A percentile compares a stretch with the other conserved stretches of the same genome.
Evolutionary conservation across 2,113 vertebrate genomes (phyloP).

Genomic region (Arothron firmamentum): DNA sequence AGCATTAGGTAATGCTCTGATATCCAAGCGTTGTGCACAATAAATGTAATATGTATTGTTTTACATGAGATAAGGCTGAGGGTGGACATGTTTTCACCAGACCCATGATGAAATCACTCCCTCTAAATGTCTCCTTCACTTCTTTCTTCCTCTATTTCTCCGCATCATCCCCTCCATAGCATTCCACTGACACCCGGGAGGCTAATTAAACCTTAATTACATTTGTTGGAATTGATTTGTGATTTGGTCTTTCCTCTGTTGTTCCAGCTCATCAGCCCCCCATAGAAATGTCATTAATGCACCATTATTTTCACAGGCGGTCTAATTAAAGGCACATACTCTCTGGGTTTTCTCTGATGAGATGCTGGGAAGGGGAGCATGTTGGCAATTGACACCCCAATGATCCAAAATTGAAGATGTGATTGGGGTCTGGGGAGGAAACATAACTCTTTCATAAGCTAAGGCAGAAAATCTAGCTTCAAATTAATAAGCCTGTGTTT

Average conservation of each 20-base stretch:
- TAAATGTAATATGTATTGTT: constrained; percentile 22
- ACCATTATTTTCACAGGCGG: constrained; percentile 76
- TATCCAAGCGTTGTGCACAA: not conserved
- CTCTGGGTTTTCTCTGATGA: constrained; percentile 65
- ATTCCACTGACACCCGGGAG: constrained; percentile 69
- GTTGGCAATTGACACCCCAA: constrained; percentile 55
- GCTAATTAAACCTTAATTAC: constrained; percentile 85
- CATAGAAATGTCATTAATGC: constrained; percentile 81
- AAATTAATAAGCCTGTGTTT: not conserved
- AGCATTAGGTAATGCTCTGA: constrained; percentile 15
- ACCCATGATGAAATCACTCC: constrained; percentile 42
- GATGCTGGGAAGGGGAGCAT: constrained; percentile 54
- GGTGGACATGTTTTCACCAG: constrained; percentile 11
- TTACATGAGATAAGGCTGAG: constrained; percentile 20
- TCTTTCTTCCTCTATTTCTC: constrained; percentile 41
- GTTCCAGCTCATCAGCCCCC: constrained; percentile 78
- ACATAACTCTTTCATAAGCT: not conserved
- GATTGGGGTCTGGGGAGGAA: constrained; percentile 25
- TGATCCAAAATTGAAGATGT: constrained; percentile 60
- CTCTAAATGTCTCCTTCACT: constrained; percentile 44
- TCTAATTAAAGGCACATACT: constrained; percentile 75
- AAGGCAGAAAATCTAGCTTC: not conserved
- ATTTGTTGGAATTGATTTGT: constrained; percentile 85
- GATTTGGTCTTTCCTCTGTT: constrained; percentile 78
- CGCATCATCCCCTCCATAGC: constrained; percentile 46